phyloP scores from a whole-genome alignment of 2,113 vertebrate species.

The Phocoena sinus region DNA sequence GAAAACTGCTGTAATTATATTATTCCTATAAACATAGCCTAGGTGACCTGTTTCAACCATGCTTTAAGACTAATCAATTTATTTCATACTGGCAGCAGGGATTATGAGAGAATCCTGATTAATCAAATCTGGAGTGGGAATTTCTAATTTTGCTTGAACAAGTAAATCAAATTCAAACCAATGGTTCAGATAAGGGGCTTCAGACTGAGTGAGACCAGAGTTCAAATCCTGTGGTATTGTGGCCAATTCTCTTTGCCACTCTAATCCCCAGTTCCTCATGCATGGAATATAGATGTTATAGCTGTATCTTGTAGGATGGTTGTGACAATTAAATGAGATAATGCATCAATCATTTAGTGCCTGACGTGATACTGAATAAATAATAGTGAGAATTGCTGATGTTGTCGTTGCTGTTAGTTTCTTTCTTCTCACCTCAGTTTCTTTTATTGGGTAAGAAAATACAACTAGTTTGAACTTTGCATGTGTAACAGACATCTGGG shows the following conservation, averaged over 20 bases:
- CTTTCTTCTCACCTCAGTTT: constrained; percentile 22
- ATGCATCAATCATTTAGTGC: neutral
- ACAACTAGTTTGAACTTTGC: no score
- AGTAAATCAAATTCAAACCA: constrained; percentile 32
- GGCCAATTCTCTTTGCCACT: neutral
- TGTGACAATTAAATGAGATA: neutral
- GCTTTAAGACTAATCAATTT: constrained; percentile 53
- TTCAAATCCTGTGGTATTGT: neutral
- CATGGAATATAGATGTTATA: neutral
- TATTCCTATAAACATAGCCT: constrained; percentile 53
- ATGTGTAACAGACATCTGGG: constrained; percentile 70
- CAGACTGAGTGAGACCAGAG: neutral
- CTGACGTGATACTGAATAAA: neutral
- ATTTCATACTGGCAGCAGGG: constrained; percentile 36
- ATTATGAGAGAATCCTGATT: constrained; percentile 59
- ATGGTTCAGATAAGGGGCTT: neutral
- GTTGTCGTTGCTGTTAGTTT: constrained; percentile 1
- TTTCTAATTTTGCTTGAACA: constrained; percentile 65
- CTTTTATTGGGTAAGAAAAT: neutral
- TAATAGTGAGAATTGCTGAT: neutral
- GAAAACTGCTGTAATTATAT: constrained; percentile 67
- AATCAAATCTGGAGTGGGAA: constrained; percentile 40
- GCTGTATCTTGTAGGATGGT: neutral
- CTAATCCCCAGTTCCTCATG: neutral
- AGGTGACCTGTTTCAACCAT: constrained; percentile 48